phyloP scores from a whole-genome alignment of 2,888 invertebrate genomes.

The Eulithis prunata region DNA sequence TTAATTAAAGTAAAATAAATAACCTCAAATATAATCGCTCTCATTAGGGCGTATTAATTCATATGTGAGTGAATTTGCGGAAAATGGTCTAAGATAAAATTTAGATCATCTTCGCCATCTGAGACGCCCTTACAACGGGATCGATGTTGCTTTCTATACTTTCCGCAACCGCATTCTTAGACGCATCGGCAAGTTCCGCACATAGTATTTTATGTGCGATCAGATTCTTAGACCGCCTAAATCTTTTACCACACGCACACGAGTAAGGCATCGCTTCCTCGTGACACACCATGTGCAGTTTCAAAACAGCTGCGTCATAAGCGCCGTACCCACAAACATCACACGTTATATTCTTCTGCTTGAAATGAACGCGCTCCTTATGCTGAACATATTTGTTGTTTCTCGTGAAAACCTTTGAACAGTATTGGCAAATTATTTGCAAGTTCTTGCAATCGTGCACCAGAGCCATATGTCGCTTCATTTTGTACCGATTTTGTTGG shows the following conservation, averaged over 20 bases:
- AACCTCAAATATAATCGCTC: too few species aligned
- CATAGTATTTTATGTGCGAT: conserved; percentile 1
- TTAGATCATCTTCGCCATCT: too few species aligned
- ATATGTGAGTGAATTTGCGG: too few species aligned
- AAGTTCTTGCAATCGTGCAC: conserved; percentile 45
- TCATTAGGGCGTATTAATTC: too few species aligned
- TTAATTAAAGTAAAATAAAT: too few species aligned
- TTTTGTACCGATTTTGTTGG: conserved; percentile 41
- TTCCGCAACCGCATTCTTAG: neutral
- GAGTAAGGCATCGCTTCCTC: conserved; percentile 2
- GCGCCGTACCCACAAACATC: conserved; percentile 11
- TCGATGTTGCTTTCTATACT: neutral
- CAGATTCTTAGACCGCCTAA: conserved; percentile 12
- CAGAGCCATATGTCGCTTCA: conserved; percentile 46
- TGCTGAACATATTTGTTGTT: conserved; percentile 49
- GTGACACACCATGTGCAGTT: conserved; percentile 17
- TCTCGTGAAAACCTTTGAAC: conserved; percentile 50
- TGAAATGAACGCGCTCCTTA: conserved; percentile 50
- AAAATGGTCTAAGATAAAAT: too few species aligned
- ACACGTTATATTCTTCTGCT: conserved; percentile 11
- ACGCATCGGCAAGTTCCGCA: neutral
- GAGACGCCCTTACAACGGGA: neutral
- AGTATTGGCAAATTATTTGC: conserved; percentile 60
- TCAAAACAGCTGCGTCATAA: conserved; percentile 7
- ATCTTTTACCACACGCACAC: conserved; percentile 15